Base-by-base conservation (phyloP, 2,888 invertebrate species). In the Apodemia mormo region DNA sequence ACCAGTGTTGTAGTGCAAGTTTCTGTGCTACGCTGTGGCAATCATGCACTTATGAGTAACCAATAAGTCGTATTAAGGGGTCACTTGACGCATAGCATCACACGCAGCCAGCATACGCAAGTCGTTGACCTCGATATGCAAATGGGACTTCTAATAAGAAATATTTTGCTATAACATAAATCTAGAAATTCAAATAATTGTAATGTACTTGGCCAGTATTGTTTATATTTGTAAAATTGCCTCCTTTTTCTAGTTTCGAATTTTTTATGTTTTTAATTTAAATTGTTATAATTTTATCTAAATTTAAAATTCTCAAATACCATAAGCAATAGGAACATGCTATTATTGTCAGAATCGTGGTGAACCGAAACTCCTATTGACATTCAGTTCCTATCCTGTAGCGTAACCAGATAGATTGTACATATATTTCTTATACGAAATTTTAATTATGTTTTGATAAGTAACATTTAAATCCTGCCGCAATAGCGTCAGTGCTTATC, bases 51-150 rank as follows among this genome's bases (percentile, higher is more conserved):
- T 85, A 90, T 89, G 90, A 91, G 90, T 85, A 86, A 87, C 89
- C 91, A 92, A 91, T 91, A 89, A 91, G 88, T 87, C 84, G 86
- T 81, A 89, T 89, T 87, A 90, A 89, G 86, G 83, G 92, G 91
- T 91, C 91, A 90, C 85, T 88, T 87, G 88, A 87, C 85, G 90
- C 88, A 86, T 85, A 83, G 82, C 83, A 81, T 49, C 84, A 83
- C 81, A 87, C 87, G 89, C 87, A 81, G 77, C 76, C 80, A 82
- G 89, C 87, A 90, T 87, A 86, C 85, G 79, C 83, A 84, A 88
- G 90, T 86, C 89, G 86, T 85, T 83, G 90, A 90, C 92, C 92
- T 78, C 86, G 81, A 88, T 90, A 87, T 82, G 81, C 81, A 83
- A 87, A 86, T 83, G 83, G 81, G 82, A 82, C 82, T 83, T 82